Conservation (phyloP, 2,113 vertebrate genomes). For the Notothenia coriiceps region DNA sequence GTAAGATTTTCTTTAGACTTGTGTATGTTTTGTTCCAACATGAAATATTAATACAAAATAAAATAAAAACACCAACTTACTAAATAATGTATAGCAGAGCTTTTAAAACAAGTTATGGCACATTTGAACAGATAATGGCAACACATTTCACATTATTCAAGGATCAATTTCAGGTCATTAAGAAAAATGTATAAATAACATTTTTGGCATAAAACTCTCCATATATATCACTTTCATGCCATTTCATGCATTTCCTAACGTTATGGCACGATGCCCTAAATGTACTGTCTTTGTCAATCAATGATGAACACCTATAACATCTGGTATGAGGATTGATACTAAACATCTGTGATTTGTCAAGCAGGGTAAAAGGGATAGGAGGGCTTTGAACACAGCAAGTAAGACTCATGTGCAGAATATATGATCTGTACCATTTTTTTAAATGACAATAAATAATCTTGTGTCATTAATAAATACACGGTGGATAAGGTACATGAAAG, state of each 20-base stretch:
- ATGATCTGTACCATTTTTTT: conserved; percentile 53
- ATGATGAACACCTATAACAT: conserved; percentile 28
- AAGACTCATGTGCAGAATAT: conserved; percentile 54
- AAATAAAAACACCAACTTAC: neutral
- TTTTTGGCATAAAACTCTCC: conserved; percentile 57
- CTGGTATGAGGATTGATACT: conserved; percentile 16
- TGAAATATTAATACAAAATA: neutral
- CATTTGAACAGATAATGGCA: conserved; percentile 39
- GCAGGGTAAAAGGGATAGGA: conserved; percentile 13
- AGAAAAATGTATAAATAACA: conserved; percentile 53
- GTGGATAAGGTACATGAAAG: conserved; percentile 26
- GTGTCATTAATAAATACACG: conserved; percentile 45
- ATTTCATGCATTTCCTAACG: conserved; percentile 59
- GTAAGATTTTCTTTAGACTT: neutral
- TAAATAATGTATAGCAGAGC: conserved; percentile 3
- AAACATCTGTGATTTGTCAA: conserved; percentile 59
- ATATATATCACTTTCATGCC: conserved; percentile 59
- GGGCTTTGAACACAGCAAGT: conserved; percentile 31
- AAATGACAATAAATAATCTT: conserved; percentile 65
- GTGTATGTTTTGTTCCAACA: conserved; percentile 13
- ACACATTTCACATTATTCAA: conserved; percentile 25
- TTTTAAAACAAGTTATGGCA: conserved; percentile 53
- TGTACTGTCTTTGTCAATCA: conserved; percentile 5
- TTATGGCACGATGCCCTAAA: conserved; percentile 39
- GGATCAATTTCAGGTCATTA: conserved; percentile 8